Percentiles rank a stretch among this genome's conserved stretches.
Evolutionary conservation across 2,797 vertebrate species (phyloP).

Genomic region (Picus viridis): DNA sequence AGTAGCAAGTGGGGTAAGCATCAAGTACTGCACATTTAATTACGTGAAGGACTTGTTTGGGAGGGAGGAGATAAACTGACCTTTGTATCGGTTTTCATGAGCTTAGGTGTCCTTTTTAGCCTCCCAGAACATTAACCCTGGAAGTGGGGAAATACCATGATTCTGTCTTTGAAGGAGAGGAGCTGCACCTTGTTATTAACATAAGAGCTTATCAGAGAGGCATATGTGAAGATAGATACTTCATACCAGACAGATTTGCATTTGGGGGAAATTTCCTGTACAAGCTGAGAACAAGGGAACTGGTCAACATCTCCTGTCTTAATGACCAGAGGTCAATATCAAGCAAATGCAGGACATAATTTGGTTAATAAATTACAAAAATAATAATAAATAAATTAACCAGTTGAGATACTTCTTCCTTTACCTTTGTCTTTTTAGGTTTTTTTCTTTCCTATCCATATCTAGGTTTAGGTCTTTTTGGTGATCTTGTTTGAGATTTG

Average conservation of each 20-base stretch:
- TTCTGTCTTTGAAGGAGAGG: background rate
- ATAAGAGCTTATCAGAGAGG: background rate
- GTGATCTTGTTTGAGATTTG: background rate
- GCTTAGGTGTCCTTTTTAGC: slow-evolving; percentile 37
- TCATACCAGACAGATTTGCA: background rate
- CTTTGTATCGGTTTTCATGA: slow-evolving; percentile 56
- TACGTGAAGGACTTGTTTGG: slow-evolving; percentile 4
- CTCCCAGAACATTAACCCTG: background rate
- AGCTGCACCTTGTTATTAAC: background rate
- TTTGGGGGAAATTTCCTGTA: background rate
- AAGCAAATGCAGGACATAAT: background rate
- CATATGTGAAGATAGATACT: background rate
- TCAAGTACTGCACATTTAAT: slow-evolving; percentile 50
- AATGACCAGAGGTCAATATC: background rate
- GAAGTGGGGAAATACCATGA: background rate
- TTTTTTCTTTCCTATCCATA: background rate
- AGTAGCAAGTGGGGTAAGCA: background rate
- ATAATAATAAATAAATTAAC: background rate
- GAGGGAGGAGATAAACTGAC: slow-evolving; percentile 43
- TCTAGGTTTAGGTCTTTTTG: background rate
- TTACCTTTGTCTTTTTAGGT: background rate
- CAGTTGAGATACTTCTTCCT: background rate
- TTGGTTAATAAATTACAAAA: background rate
- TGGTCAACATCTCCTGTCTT: background rate
- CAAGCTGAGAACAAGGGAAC: background rate